Percentiles rank a stretch among this genome's conserved stretches.
Evolutionary conservation across 2,797 vertebrate species (phyloP).

Genomic region (Lates japonicus): DNA sequence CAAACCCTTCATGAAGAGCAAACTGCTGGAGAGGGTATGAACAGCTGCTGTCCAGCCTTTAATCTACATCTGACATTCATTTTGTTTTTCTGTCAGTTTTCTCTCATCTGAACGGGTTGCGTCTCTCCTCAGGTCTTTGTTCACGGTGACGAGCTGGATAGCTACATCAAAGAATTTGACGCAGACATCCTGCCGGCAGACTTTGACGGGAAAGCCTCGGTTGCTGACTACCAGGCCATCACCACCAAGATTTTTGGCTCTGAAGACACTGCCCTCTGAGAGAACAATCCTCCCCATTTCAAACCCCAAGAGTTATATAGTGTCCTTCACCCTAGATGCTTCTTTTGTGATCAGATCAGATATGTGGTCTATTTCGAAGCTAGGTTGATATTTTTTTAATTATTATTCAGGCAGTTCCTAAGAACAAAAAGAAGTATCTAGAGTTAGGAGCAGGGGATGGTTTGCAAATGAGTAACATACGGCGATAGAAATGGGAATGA

Average conservation of each 20-base stretch:
- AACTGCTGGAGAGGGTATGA: constrained; percentile 93
- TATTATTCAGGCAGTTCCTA: constrained; percentile 33
- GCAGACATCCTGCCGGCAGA: constrained; percentile 91
- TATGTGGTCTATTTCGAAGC: constrained; percentile 44
- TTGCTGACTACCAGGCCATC: constrained; percentile 87
- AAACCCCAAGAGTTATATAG: constrained; percentile 38
- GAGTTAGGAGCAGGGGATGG: constrained; percentile 46
- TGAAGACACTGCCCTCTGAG: constrained; percentile 93
- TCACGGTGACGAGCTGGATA: constrained; percentile 93
- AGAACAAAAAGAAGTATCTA: constrained; percentile 46
- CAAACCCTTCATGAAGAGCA: constrained; percentile 98
- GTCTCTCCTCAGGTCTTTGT: constrained; percentile 89
- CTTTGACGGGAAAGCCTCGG: constrained; percentile 91
- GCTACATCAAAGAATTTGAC: constrained; percentile 92
- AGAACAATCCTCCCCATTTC: not conserved
- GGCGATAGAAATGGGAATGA: constrained; percentile 16
- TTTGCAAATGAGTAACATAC: constrained; percentile 31
- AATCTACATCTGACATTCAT: not conserved
- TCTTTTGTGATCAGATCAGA: constrained; percentile 39
- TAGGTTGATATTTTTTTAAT: constrained; percentile 28
- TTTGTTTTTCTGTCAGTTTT: not conserved
- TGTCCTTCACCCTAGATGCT: constrained; percentile 45
- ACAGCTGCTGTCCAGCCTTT: not conserved
- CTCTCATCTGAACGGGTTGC: constrained; percentile 12
- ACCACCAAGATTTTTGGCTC: constrained; percentile 93